Base-by-base conservation (phyloP, 1,140 invertebrate genomes). In the Drosophila bipectinata region DNA sequence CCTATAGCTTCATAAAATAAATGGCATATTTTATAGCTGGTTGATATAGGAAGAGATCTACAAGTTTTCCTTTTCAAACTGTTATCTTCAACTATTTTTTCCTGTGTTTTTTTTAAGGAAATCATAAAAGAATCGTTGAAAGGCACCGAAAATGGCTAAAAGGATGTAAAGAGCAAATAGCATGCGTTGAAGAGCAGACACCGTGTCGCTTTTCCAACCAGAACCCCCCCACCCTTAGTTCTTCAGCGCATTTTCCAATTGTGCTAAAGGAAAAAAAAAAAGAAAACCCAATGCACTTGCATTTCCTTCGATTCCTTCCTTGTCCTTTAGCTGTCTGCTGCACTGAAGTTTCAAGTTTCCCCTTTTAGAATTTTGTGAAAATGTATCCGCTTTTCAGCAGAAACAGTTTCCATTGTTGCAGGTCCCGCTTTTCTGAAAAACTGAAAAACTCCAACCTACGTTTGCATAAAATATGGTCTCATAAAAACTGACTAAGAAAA, bases 391-490 rank as follows among this genome's bases (percentile, higher is more conserved):
- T 44, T 52, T 74, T 74, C 34, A 51, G 66, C 66, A 74, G 69
- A 85, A 85, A 77, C 81, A 85, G 85, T 77, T 77, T 78, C 58
- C 78, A 64, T 85, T 60, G 73, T 69, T 80, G 69, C 68, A 62
- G 45, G 48, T 6, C 30, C 37, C 18, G 14, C 9, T 15, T 28
- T 32, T 55, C 30, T 18, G 18, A 18, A 18, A 18, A 15, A 52
- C 41, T 67, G 34, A 4, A 37, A 37, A 37, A 14, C 32, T 26
- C 66, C 30, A 32, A 64, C 77, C 83, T 73, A 75, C 78, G 83
- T 72, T 79, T 76, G 75, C 83, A 88, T 87, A 72, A 87, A 79
- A 72, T 77, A 74, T 80, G 45, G 44, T 61, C n/a, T 21, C 57
- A 39, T 44, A 72, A 66, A 56, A 30, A 18, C 41, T 15, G 15